A percentile compares a stretch with the other conserved stretches of the same genome.
phyloP scores from a whole-genome alignment of 1,140 invertebrate species.

The Aplysia californica region DNA sequence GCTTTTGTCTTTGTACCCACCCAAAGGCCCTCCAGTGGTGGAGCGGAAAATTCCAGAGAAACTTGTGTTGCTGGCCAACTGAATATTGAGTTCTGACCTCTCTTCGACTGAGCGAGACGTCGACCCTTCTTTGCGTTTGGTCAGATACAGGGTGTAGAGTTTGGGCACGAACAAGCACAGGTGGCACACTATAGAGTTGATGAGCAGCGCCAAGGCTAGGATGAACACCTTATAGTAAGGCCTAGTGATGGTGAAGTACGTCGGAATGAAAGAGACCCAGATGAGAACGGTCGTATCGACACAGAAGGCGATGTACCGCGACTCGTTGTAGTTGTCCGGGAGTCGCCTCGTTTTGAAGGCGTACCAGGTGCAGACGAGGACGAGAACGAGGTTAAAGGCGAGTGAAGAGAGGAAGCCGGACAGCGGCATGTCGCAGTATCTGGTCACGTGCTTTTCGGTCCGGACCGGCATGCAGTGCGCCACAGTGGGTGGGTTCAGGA shows the following conservation, averaged over 20 bases:
- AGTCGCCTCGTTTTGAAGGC: conserved; percentile 76
- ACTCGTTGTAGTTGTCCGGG: conserved; percentile 62
- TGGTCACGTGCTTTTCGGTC: conserved; percentile 44
- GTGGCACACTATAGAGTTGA: background rate
- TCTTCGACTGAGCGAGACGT: too few relatives aligned
- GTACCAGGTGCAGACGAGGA: conserved; percentile 88
- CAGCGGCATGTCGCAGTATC: conserved; percentile 44
- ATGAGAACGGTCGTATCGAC: conserved; percentile 57
- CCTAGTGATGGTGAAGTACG: conserved; percentile 47
- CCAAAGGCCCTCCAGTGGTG: too few relatives aligned
- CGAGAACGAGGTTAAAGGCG: conserved; percentile 88
- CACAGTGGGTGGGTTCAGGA: too few relatives aligned
- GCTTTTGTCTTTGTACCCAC: too few relatives aligned
- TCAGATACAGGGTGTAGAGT: too few relatives aligned
- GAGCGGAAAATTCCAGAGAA: too few relatives aligned
- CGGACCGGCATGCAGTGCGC: conserved; percentile 28
- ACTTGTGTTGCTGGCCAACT: too few relatives aligned
- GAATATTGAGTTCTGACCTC: too few relatives aligned
- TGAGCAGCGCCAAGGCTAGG: conserved; percentile 7
- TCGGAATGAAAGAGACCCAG: conserved; percentile 58
- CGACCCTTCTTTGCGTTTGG: too few relatives aligned
- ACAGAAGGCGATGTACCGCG: conserved; percentile 57
- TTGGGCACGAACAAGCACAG: conserved; percentile 6
- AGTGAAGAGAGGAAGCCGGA: conserved; percentile 64
- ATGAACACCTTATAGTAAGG: conserved; percentile 39